Conservation (phyloP, 2,888 invertebrate species). For the Scaptomyza caliginosa region DNA sequence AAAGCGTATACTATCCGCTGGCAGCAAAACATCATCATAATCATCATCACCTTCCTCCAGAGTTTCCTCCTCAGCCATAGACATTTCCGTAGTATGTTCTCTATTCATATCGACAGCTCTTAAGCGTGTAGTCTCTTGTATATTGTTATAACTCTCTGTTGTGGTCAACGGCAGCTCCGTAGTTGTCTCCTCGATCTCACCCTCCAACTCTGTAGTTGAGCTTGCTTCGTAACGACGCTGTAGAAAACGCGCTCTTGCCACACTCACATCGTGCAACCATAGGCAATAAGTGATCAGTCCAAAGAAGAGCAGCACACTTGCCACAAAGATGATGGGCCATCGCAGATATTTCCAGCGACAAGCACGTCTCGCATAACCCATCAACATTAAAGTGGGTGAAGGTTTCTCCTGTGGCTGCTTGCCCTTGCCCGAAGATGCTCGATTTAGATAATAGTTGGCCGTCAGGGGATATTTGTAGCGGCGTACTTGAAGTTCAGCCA, state of each 20-base stretch:
- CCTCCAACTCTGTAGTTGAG: conserved; percentile 37
- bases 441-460: conserved; percentile 77
- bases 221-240: conserved; percentile 63
- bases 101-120: conserved; percentile 40
- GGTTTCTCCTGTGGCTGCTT: conserved; percentile 53
- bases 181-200: conserved; percentile 30
- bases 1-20: conserved; percentile 82
- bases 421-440: neutral
- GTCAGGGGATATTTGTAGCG: conserved; percentile 80
- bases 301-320: conserved; percentile 78
- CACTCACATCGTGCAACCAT: conserved; percentile 81
- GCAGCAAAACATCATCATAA: conserved; percentile 69
- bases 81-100: conserved; percentile 37
- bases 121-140: conserved; percentile 71
- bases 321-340: conserved; percentile 79
- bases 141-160: conserved; percentile 13
- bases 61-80: conserved; percentile 35
- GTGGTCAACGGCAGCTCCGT: conserved; percentile 23
- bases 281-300: conserved; percentile 81
- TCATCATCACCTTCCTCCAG: conserved; percentile 39
- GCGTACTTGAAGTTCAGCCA: conserved; percentile 80
- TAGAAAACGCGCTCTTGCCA: conserved; percentile 74
- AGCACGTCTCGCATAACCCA: conserved; percentile 65
- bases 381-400: conserved; percentile 56
- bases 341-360: conserved; percentile 80